Base-by-base conservation (phyloP, 1,140 invertebrate species). In the Drosophila insularis region DNA sequence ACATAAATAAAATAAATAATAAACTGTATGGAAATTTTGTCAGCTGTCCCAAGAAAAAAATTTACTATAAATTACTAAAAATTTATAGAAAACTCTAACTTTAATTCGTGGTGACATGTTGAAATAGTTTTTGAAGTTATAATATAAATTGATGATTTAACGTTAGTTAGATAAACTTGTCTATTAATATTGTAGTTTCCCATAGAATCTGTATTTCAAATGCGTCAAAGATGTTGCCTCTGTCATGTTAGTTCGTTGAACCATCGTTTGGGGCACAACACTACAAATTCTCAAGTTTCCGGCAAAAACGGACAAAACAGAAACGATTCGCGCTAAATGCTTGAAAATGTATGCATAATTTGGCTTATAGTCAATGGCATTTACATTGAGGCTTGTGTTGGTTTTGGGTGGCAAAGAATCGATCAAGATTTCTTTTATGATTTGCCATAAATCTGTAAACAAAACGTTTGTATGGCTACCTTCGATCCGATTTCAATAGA, bases 341-440 rank as follows among this genome's bases (percentile, higher is more conserved):
- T 65, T 31, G 50, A 59, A 58, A 75, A 82, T 69, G 76, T 87
- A 86, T 86, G 71, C 79, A 86, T 82, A 87, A 61, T 64, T 63
- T 75, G 63, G 77, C 71, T 71, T 69, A 62, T 81, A 74, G 60
- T 37, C 63, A 77, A 11, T 27, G 17, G 7, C 55, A 73, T 71
- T 77, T 76, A 61, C 73, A 71, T 74, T 61, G 55, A 27, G 66
- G 43, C 71, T 78, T 77, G 46, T 27, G 68, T 43, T 68, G 63
- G 73, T 63, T 77, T 78, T 77, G 46, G 32, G 68, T 43, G 72
- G 65, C 78, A 71, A 76, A 75, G 62, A 79, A 82, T 87, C 82
- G 84, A 89, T 87, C 84, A 86, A 63, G 46, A 43, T 17, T 40
- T 35, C 11, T 32, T 43, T 43, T 21, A 14, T 13, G 60, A 63